Conservation (phyloP, 2,113 vertebrate species). For the Nansenia antarctica region DNA sequence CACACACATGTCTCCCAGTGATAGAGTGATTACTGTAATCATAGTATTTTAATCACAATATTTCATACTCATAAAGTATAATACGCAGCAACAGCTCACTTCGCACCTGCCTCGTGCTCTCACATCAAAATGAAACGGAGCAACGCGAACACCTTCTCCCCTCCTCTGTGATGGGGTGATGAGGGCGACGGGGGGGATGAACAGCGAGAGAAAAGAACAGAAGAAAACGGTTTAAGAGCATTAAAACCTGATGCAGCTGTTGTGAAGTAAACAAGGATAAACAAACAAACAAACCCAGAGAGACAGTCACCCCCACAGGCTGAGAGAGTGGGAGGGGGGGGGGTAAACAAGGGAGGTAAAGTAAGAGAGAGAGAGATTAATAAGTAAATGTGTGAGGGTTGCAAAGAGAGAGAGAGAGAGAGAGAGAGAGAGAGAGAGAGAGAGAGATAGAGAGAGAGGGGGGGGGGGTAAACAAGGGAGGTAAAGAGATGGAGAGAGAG, state of each 20-base stretch:
- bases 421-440: not conserved
- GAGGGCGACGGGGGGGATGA: not conserved
- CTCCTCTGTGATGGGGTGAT: not conserved
- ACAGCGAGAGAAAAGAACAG: constrained; percentile 7
- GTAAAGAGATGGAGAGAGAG: not conserved
- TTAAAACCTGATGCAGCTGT: constrained; percentile 55
- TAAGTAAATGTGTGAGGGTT: constrained; percentile 11
- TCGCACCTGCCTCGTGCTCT: too few species aligned
- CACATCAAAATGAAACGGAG: too few species aligned
- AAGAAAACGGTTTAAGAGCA: constrained; percentile 36
- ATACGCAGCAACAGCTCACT: not conserved
- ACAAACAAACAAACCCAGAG: constrained; percentile 50
- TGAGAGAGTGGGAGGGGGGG: constrained; percentile 4
- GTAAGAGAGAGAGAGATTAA: constrained; percentile 26
- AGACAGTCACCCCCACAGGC: constrained; percentile 31
- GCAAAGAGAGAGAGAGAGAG: not conserved
- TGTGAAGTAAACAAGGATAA: constrained; percentile 58
- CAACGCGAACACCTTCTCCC: not conserved
- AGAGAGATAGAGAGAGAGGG: not conserved
- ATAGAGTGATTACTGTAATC: too few species aligned
- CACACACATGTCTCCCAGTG: too few species aligned
- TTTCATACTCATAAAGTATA: not conserved
- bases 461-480: not conserved
- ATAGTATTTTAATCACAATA: not conserved
- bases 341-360: constrained; percentile 18